Conservation (phyloP, 1,140 invertebrate species). For the Drosophila arawakana region DNA sequence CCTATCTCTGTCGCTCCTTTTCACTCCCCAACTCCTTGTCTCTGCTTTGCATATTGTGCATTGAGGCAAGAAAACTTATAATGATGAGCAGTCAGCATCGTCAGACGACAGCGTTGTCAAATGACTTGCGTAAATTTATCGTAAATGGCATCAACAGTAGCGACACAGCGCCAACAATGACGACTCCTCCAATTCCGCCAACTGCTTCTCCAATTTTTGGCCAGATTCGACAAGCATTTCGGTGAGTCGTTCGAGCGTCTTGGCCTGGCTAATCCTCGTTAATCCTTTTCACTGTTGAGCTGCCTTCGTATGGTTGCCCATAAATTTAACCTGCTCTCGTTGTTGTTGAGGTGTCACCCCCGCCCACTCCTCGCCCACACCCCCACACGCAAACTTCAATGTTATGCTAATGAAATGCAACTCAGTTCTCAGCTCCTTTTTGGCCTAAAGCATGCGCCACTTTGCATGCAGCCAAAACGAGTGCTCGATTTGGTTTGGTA, state of each 20-base stretch:
- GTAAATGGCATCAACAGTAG: conserved; percentile 79
- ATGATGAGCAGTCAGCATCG: conserved; percentile 62
- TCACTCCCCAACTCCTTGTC: background rate
- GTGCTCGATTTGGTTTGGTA: conserved; percentile 3
- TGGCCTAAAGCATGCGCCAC: conserved; percentile 49
- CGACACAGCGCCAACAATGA: conserved; percentile 8
- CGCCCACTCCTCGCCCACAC: background rate
- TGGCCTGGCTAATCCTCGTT: conserved; percentile 69
- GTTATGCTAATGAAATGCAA: conserved; percentile 79
- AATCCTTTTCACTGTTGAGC: conserved; percentile 59
- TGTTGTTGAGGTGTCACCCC: conserved; percentile 25
- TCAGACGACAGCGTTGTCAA: conserved; percentile 68
- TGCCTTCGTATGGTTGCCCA: conserved; percentile 44
- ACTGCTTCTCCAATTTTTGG: conserved; percentile 14
- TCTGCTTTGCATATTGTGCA: conserved; percentile 65
- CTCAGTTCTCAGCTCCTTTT: conserved; percentile 19
- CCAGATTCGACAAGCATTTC: conserved; percentile 39
- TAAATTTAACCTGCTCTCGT: conserved; percentile 58
- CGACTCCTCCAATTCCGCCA: background rate
- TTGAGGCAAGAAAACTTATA: conserved; percentile 48
- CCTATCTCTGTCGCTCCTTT: too few relatives aligned
- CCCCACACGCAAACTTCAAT: conserved; percentile 26
- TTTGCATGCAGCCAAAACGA: conserved; percentile 16
- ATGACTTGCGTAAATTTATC: conserved; percentile 84
- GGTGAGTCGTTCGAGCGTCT: conserved; percentile 1